Percentiles rank a stretch among this genome's conserved stretches.
These are phyloP conservation scores for Arnoldichthys spilopterus DNA, from an alignment of 2,797 vertebrate species.

Conservation along the genomic window DNA sequence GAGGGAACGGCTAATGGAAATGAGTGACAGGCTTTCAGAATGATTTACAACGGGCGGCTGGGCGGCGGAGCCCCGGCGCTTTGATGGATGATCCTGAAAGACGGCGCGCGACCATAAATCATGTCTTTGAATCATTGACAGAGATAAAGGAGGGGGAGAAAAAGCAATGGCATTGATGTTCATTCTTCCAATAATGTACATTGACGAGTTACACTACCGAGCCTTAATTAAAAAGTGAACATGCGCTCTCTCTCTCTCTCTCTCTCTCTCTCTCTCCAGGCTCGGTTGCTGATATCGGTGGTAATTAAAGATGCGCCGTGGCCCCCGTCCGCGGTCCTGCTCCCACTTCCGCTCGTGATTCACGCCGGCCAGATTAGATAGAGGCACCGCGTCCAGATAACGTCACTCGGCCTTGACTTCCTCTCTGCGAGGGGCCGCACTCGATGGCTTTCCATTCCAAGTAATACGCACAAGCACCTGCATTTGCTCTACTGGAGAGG, in stretches of 20 bases:
- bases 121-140: conserved; percentile 99
- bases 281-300: conserved; percentile 76
- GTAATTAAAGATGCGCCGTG: conserved; percentile 82
- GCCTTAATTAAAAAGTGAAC: conserved; percentile 99
- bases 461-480: conserved; percentile 43
- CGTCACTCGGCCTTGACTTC: conserved; percentile 66
- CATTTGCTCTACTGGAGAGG: conserved; percentile 29
- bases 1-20: conserved; percentile 94
- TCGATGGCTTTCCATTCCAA: conserved; percentile 33
- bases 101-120: conserved; percentile 99
- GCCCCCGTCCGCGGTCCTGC: conserved; percentile 72
- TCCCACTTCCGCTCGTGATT: conserved; percentile 74
- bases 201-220: conserved; percentile 99
- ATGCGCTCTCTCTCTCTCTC: conserved; percentile 65
- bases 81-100: conserved; percentile 99
- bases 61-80: conserved; percentile 90
- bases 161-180: conserved; percentile 98
- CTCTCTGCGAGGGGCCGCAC: conserved; percentile 44
- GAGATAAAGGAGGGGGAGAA: conserved; percentile 99
- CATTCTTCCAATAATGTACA: conserved; percentile 99
- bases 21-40: conserved; percentile 99
- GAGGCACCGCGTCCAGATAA: conserved; percentile 75
- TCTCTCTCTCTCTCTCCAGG: conserved; percentile 58
- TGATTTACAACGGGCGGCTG: conserved; percentile 99
- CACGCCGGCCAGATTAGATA: conserved; percentile 80